Base-by-base conservation (phyloP, 1,140 invertebrate genomes). In the Sitobion miscanthi region DNA sequence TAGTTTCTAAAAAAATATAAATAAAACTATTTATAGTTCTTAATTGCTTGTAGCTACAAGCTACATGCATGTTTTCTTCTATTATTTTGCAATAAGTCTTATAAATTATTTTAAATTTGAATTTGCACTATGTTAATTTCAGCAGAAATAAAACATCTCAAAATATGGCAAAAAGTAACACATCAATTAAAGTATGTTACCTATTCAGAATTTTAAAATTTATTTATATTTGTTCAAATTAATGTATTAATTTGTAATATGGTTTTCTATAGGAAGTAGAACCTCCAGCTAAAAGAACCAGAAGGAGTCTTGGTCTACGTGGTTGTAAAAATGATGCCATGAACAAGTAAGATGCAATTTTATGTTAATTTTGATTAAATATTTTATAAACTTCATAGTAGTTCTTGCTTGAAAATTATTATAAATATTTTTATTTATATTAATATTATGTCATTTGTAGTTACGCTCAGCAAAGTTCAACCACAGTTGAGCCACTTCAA, bases 271-370 rank as follows among this genome's bases (percentile, higher is more conserved):
- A 91, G 57, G 38, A 91, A 0, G 4, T 21, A 20, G 57, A 91
- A 45, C 57, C 90, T n/a, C 14, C 6, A 35, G 62, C 62, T 45
- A 91, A 82, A 69, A 82, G 90, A 47, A 91, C 90, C 25, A 69
- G 90, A 91, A 77, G 62, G n/a, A 91, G 42, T 77, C 11, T 82
- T 47, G 90, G 77, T 17, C 14, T 42, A n/a, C 20, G 6, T n/a
- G 62, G 77, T 49, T 47, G 2, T 47, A 77, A 45, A 82, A 82
- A 91, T 21, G 42, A 82, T 21, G 25, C 20, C 21, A 21, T 9
- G 2, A 20, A 82, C 20, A 21, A 49, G 90, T 91, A 82, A 91
- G 42, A 57, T 54, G 1, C 3, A 38, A 90, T 90, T 90, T 91
- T 57, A n/a, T n/a, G 11, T 69, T 69, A n/a, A 14, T 69, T 57